Conservation (phyloP, 2,113 vertebrate genomes). For the Crotalus horridus region DNA sequence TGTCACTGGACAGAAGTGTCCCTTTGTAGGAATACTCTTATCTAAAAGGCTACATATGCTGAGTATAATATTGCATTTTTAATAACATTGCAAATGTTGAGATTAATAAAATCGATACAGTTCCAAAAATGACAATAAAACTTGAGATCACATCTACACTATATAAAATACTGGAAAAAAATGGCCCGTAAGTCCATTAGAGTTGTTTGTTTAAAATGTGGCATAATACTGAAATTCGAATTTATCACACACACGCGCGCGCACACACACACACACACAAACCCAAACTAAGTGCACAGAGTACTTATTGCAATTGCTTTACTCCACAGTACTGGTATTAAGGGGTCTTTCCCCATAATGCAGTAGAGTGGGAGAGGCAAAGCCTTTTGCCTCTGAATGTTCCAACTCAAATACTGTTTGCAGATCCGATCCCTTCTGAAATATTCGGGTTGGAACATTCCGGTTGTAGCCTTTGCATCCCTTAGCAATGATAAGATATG, state of each 20-base stretch:
- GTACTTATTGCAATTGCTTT: conserved; percentile 28
- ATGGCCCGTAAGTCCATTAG: conserved; percentile 70
- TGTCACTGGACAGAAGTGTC: conserved; percentile 41
- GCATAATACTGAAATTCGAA: conserved; percentile 62
- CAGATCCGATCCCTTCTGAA: background rate
- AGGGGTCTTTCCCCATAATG: background rate
- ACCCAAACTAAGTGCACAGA: conserved; percentile 33
- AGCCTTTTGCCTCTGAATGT: background rate
- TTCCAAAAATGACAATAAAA: conserved; percentile 60
- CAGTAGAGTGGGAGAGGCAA: background rate
- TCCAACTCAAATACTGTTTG: background rate
- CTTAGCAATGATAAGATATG: background rate
- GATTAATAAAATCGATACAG: conserved; percentile 61
- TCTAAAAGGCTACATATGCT: conserved; percentile 61
- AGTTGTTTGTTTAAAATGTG: conserved; percentile 63
- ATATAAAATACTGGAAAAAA: conserved; percentile 69
- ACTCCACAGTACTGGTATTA: conserved; percentile 25
- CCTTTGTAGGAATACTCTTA: conserved; percentile 56
- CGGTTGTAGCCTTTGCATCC: background rate
- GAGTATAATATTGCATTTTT: conserved; percentile 61
- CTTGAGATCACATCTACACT: conserved; percentile 49
- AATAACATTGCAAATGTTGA: conserved; percentile 66
- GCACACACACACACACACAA: background rate
- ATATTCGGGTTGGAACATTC: background rate
- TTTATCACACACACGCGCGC: background rate